A percentile compares a stretch with the other conserved stretches of the same genome.
phyloP scores from a whole-genome alignment of 2,888 invertebrate species.

The Barypeithes pellucidus region DNA sequence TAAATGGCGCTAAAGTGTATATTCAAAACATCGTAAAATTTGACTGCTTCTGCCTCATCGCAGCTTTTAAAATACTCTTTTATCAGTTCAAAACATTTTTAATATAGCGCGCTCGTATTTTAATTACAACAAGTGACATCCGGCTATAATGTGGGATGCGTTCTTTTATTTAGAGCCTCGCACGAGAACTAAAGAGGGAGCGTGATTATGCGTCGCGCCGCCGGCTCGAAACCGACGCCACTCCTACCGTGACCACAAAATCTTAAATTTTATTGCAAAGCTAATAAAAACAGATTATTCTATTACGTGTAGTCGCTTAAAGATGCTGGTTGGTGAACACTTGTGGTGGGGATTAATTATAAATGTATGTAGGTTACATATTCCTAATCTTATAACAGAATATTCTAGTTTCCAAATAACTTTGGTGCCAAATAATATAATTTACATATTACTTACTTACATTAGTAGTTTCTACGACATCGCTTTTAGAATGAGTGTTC shows the following conservation, averaged over 20 bases:
- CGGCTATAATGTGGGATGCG: slow-evolving; percentile 18
- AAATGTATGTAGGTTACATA: not conserved
- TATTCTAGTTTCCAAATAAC: not conserved
- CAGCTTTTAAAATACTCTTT: not conserved
- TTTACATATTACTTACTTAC: too few relatives aligned
- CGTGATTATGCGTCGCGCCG: slow-evolving; percentile 23
- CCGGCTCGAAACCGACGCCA: slow-evolving; percentile 37
- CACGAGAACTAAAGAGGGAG: slow-evolving; percentile 31
- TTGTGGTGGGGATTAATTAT: slow-evolving; percentile 6
- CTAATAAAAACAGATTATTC: slow-evolving; percentile 31
- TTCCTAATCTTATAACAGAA: not conserved
- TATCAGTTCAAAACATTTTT: slow-evolving; percentile 3
- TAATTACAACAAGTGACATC: slow-evolving; percentile 38
- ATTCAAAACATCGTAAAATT: too few relatives aligned
- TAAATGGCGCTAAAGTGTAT: not conserved
- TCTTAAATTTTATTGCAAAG: slow-evolving; percentile 33
- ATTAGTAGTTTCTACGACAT: too few relatives aligned
- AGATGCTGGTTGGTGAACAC: slow-evolving; percentile 20
- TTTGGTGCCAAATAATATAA: not conserved
- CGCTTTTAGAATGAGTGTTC: too few relatives aligned
- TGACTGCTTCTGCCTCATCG: too few relatives aligned
- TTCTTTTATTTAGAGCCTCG: slow-evolving; percentile 34
- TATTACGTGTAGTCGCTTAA: not conserved
- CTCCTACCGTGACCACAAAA: slow-evolving; percentile 37
- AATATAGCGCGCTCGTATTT: slow-evolving; percentile 22